Percentiles rank a stretch among this genome's conserved stretches.
phyloP scores from a whole-genome alignment of 2,797 vertebrate species.

The Protonibea diacanthus region DNA sequence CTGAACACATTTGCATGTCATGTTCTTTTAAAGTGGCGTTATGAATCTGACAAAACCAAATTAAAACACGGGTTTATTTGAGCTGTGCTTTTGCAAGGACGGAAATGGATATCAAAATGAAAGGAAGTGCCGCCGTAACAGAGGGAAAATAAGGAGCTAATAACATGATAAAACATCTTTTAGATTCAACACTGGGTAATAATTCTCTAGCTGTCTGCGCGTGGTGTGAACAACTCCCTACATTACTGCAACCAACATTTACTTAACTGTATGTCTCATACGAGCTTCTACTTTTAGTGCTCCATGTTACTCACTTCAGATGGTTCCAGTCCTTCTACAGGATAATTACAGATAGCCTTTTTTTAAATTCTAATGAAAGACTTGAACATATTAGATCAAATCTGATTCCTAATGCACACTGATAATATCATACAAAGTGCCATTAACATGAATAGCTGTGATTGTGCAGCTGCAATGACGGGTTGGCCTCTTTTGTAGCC shows the following conservation, averaged over 20 bases:
- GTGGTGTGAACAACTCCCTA: constrained; percentile 72
- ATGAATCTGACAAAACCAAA: constrained; percentile 89
- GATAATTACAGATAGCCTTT: constrained; percentile 36
- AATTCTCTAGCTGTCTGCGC: constrained; percentile 84
- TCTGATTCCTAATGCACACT: constrained; percentile 27
- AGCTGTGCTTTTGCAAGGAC: constrained; percentile 70
- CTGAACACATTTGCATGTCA: constrained; percentile 85
- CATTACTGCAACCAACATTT: constrained; percentile 48
- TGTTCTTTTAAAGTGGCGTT: constrained; percentile 86
- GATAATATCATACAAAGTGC: constrained; percentile 18
- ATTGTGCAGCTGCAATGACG: neutral
- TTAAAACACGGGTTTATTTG: constrained; percentile 86
- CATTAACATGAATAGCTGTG: constrained; percentile 12
- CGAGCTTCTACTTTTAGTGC: constrained; percentile 50
- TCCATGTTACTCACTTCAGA: constrained; percentile 26
- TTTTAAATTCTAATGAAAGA: constrained; percentile 22
- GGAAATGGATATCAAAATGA: constrained; percentile 82
- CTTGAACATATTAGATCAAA: constrained; percentile 26
- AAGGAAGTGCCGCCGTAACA: constrained; percentile 72
- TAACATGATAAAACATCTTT: constrained; percentile 91
- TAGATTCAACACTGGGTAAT: constrained; percentile 90
- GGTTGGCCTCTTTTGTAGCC: neutral
- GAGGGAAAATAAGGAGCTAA: constrained; percentile 80
- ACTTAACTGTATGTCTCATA: constrained; percentile 25
- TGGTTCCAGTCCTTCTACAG: constrained; percentile 3